Base-by-base conservation (phyloP, 2,888 invertebrate species). In the Rhagonycha lutea region DNA sequence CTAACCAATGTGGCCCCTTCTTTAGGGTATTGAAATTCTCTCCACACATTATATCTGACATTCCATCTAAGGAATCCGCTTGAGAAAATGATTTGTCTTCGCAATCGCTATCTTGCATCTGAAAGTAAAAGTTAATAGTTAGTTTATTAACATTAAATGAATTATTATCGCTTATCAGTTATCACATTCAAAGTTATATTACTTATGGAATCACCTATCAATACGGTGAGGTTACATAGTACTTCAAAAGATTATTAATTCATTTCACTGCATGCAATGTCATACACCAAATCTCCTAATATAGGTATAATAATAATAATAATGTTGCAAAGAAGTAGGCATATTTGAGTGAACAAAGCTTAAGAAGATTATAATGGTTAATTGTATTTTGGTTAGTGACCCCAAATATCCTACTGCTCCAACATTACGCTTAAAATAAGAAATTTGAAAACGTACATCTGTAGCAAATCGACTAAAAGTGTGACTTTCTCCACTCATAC, bases 21-120 rank as follows among this genome's bases (percentile, higher is more conserved):
- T 95, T 95, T 79, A 95, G 89, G 2, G 95, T 95, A 85, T 94
- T 95, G 85, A 95, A 95, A 87, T 94, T 94, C 86, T 94, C 94
- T 12, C 93, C 93, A 82, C 94, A 93, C 92, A 95, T 94, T 18
- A 91, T 91, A 86, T 95, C 95, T 5, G 94, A 94, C 87, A 87
- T 88, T 74, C 93, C 92, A 86, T 94, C 95, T 82, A 94, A 89
- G 11, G 94, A 94, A 87, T 94, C 94, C 83, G 92, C 92, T 85
- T 94, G 92, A n/a, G 94, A 95, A 78, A 95, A 89, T 68, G 93
- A 93, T 85, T 91, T 91, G 80, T 92, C 92, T 87, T 95, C 95
- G 84, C 93, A 94, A 87, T 95, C 95, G 87, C 95, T 95, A 87
- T 95, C 95, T 88, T 93, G 92, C 87, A 94, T 90, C 94, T 94